A percentile compares a stretch with the other conserved stretches of the same genome.
phyloP scores from a whole-genome alignment of 2,797 vertebrate genomes.

The Micropoecilia bifurca region DNA sequence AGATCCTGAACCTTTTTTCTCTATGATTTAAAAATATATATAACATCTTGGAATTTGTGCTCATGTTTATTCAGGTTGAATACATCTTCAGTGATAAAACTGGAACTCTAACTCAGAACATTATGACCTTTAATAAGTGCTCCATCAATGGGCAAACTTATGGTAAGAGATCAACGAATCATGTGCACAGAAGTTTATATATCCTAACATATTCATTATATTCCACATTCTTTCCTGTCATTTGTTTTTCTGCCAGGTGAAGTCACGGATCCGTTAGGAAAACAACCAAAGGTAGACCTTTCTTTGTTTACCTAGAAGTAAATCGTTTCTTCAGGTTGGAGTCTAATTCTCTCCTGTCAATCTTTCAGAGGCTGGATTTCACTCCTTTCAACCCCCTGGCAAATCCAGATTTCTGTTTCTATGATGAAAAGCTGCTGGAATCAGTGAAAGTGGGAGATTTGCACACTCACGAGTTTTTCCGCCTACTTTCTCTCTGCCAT shows the following conservation, averaged over 20 bases:
- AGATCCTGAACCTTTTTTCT: neutral
- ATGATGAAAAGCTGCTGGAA: conserved; percentile 87
- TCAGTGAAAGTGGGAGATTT: conserved; percentile 87
- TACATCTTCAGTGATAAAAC: conserved; percentile 97
- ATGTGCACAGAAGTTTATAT: neutral
- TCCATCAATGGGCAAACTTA: conserved; percentile 89
- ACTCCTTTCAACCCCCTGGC: conserved; percentile 89
- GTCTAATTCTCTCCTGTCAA: neutral
- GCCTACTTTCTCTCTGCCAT: conserved; percentile 92
- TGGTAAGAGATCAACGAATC: conserved; percentile 66
- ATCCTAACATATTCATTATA: neutral
- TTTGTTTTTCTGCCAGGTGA: conserved; percentile 83
- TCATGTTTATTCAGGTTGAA: conserved; percentile 80
- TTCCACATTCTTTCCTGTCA: neutral
- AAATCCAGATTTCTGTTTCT: conserved; percentile 88
- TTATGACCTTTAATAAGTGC: conserved; percentile 96
- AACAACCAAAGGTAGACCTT: conserved; percentile 80
- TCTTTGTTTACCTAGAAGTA: conserved; percentile 46
- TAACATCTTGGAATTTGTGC: neutral
- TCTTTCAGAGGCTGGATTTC: conserved; percentile 87
- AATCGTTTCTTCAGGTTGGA: neutral
- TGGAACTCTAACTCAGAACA: conserved; percentile 95
- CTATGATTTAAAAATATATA: neutral
- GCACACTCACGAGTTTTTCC: conserved; percentile 89
- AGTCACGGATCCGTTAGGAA: conserved; percentile 79